Percentiles rank a stretch among this genome's conserved stretches.
Conservation (phyloP, 2,888 invertebrate species). For the Ophraella communa region DNA sequence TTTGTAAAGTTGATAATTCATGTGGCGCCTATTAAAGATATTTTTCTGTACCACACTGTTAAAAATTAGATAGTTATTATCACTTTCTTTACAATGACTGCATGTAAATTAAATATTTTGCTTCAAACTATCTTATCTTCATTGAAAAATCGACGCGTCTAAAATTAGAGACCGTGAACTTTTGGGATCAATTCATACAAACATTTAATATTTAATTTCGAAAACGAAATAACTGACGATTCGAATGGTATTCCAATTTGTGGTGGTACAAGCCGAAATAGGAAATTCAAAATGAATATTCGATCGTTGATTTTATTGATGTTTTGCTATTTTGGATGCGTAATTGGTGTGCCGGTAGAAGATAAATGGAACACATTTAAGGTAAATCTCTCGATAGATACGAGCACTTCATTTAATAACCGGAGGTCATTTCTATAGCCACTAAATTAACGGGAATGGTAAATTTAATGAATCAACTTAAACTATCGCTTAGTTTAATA, state of each 20-base stretch:
- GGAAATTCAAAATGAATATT: neutral
- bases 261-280: neutral
- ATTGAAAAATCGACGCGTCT: neutral
- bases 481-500: no score
- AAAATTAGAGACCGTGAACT: conserved; percentile 1
- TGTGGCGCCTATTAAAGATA: no score
- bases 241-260: neutral
- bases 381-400: no score
- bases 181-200: neutral
- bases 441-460: no score
- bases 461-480: no score
- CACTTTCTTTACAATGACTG: neutral
- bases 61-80: no score
- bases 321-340: neutral
- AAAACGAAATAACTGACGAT: neutral
- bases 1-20: no score
- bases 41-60: no score
- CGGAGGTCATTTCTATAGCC: no score
- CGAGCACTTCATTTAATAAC: no score
- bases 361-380: conserved; percentile 2
- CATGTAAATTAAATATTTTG: neutral
- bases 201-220: neutral
- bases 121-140: neutral
- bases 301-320: neutral
- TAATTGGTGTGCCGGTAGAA: neutral